Conservation (phyloP, 2,888 invertebrate genomes). For the Aphodius granarius region DNA sequence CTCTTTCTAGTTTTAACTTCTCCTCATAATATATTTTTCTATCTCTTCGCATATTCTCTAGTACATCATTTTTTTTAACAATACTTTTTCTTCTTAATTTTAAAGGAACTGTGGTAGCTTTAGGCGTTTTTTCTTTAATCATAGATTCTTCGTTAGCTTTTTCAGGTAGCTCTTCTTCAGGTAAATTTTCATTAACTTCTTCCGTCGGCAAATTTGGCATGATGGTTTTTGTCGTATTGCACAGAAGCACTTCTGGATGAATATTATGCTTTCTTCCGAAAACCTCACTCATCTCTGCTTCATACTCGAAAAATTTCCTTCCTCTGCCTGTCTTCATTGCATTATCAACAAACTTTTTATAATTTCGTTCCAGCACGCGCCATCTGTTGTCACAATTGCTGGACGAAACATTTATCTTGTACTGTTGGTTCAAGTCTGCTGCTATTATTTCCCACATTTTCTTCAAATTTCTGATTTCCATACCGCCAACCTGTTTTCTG, state of each 20-base stretch:
- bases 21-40: conserved; percentile 3
- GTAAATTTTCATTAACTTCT: not conserved
- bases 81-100: not conserved
- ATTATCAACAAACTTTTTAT: conserved; percentile 29
- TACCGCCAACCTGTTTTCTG: conserved; percentile 4
- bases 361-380: conserved; percentile 28
- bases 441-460: conserved; percentile 12
- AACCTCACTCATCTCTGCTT: conserved; percentile 25
- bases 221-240: not conserved
- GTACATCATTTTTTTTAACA: not conserved
- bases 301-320: conserved; percentile 28
- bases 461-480: conserved; percentile 8
- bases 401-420: not conserved
- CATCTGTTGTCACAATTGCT: conserved; percentile 28
- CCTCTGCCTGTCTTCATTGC: conserved; percentile 28
- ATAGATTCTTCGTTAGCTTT: not conserved
- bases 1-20: not conserved
- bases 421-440: not conserved
- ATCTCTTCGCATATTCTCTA: not conserved
- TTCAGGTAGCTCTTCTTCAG: not conserved
- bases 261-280: conserved; percentile 25
- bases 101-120: no score
- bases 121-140: not conserved
- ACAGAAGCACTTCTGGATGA: conserved; percentile 17
- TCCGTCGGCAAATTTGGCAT: not conserved